Conservation (phyloP, 2,888 invertebrate genomes). For the Phalera bucephala region DNA sequence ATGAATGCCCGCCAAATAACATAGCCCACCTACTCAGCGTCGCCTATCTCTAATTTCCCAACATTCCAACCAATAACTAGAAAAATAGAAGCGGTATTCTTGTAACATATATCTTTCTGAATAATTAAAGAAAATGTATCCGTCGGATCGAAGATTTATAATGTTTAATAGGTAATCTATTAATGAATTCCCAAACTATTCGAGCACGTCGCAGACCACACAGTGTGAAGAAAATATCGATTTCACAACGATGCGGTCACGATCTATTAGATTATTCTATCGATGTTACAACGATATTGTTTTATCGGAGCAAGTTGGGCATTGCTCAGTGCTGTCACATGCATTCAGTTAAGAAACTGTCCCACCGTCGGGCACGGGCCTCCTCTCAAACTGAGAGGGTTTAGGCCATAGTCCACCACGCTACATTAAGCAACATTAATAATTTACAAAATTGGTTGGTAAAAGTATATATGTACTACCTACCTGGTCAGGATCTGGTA, state of each 20-base stretch:
- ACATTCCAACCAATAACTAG: too few species aligned
- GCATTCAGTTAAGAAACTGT: too few species aligned
- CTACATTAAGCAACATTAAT: too few species aligned
- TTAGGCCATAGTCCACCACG: too few species aligned
- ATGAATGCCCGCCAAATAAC: too few species aligned
- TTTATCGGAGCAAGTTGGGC: conserved; percentile 33
- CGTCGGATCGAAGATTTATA: conserved; percentile 24
- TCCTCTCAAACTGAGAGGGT: too few species aligned
- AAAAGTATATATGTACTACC: too few species aligned
- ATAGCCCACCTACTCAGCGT: too few species aligned
- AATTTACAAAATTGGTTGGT: too few species aligned
- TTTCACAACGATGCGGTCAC: conserved; percentile 43
- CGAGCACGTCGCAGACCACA: conserved; percentile 34
- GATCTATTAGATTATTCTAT: conserved; percentile 31
- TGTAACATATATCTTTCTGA: conserved; percentile 6
- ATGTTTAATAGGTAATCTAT: conserved; percentile 27
- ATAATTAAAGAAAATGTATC: conserved; percentile 20
- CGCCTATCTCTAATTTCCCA: too few species aligned
- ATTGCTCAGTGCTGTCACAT: conserved; percentile 6
- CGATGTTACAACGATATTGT: conserved; percentile 39
- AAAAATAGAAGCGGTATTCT: conserved; percentile 1
- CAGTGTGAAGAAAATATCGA: conserved; percentile 34
- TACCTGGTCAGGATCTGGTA: too few species aligned
- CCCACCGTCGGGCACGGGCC: too few species aligned
- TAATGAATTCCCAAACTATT: conserved; percentile 30